Conservation (phyloP, 1,140 invertebrate species). For the Euglossa dilemma region DNA sequence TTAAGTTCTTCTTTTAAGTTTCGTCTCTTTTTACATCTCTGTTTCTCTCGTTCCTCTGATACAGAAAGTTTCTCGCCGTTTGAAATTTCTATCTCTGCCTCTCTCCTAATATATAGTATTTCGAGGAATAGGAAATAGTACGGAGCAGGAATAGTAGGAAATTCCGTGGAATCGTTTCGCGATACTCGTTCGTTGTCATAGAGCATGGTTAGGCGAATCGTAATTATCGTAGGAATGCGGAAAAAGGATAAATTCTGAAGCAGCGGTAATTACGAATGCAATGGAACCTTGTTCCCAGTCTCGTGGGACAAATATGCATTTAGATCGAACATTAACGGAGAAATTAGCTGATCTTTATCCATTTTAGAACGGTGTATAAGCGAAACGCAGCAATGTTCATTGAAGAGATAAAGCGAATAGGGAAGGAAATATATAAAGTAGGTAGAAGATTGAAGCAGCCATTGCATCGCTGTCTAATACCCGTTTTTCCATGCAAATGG, state of each 20-base stretch:
- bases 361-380: conserved; percentile 23
- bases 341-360: conserved; percentile 61
- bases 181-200: neutral
- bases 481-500: neutral
- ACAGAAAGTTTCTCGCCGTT: too few relatives aligned
- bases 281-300: conserved; percentile 44
- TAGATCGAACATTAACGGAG: conserved; percentile 54
- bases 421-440: neutral
- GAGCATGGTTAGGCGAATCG: neutral
- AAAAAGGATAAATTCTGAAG: neutral
- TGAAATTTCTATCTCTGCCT: too few relatives aligned
- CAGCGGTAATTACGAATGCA: conserved; percentile 10
- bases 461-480: neutral
- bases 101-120: too few relatives aligned
- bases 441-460: neutral
- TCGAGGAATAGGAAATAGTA: too few relatives aligned
- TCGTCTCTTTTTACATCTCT: too few relatives aligned
- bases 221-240: neutral
- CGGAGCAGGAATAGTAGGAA: too few relatives aligned
- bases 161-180: neutral
- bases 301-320: conserved; percentile 56
- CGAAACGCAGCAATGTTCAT: conserved; percentile 7
- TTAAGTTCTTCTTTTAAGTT: too few relatives aligned
- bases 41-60: too few relatives aligned
- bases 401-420: conserved; percentile 27